Evolutionary conservation across 2,888 invertebrate species (phyloP).

Genomic region (Agrotis ipsilon): DNA sequence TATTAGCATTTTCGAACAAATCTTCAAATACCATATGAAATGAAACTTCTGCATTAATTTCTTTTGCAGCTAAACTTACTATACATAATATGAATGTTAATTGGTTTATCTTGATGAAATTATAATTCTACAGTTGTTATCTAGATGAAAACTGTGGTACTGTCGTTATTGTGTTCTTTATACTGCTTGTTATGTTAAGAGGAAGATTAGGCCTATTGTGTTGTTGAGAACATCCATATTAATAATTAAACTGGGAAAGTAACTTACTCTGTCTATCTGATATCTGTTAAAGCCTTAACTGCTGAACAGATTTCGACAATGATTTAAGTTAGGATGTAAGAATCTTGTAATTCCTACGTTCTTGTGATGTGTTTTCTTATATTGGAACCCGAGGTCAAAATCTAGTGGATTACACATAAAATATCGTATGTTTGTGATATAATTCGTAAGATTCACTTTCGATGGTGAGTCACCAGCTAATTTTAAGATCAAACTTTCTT

Average conservation of each 20-base stretch:
- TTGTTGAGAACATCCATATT: slow-evolving; percentile 11
- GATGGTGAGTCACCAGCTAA: slow-evolving; percentile 22
- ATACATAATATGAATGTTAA: slow-evolving; percentile 39
- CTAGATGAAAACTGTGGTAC: slow-evolving; percentile 56
- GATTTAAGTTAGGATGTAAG: no score
- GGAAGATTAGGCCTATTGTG: slow-evolving; percentile 30
- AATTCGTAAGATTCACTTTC: slow-evolving; percentile 45
- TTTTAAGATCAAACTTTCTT: slow-evolving; percentile 40
- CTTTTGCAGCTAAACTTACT: not conserved
- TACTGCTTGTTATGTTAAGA: slow-evolving; percentile 27
- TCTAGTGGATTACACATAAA: not conserved
- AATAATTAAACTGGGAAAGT: not conserved
- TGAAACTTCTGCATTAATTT: slow-evolving; percentile 32
- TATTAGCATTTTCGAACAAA: not conserved
- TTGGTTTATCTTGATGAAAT: slow-evolving; percentile 61
- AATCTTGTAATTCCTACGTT: no score
- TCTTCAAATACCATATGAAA: not conserved
- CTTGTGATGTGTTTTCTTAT: not conserved
- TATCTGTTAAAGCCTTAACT: not conserved
- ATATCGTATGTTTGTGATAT: slow-evolving; percentile 12
- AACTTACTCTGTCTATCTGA: not conserved
- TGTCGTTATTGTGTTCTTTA: slow-evolving; percentile 13
- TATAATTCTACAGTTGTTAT: slow-evolving; percentile 41
- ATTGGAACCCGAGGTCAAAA: not conserved
- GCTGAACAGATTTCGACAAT: no score